phyloP scores from a whole-genome alignment of 1,140 invertebrate genomes.

The Panagrolaimus sp. region DNA sequence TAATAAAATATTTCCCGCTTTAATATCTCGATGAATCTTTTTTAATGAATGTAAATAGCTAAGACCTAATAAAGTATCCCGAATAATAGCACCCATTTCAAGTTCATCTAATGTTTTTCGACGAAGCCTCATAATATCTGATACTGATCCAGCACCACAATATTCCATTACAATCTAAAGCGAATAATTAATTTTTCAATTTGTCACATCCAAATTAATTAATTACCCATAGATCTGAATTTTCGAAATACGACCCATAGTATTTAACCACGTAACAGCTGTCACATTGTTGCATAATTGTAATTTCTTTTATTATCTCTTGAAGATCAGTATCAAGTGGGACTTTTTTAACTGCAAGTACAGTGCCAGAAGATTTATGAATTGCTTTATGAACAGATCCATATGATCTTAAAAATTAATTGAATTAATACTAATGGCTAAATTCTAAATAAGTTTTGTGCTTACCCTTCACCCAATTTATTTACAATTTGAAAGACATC shows the following conservation, averaged over 20 bases:
- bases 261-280: constrained; percentile 97
- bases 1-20: constrained; percentile 91
- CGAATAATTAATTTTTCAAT: background rate
- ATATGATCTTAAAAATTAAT: constrained; percentile 68
- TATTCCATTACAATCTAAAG: constrained; percentile 98
- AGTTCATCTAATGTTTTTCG: constrained; percentile 87
- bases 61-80: constrained; percentile 88
- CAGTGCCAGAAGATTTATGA: constrained; percentile 93
- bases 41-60: constrained; percentile 89
- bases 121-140: constrained; percentile 94
- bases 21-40: constrained; percentile 70
- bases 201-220: background rate
- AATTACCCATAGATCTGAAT: constrained; percentile 88
- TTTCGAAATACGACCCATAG: constrained; percentile 99
- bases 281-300: constrained; percentile 99
- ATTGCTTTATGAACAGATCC: constrained; percentile 83
- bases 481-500: constrained; percentile 98
- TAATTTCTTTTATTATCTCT: constrained; percentile 99
- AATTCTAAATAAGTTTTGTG: too few relatives aligned
- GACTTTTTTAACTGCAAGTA: constrained; percentile 94
- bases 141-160: constrained; percentile 96
- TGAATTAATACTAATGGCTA: too few relatives aligned
- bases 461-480: constrained; percentile 89
- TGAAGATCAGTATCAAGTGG: constrained; percentile 97
- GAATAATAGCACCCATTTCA: constrained; percentile 90